Percentiles rank a stretch among this genome's conserved stretches.
phyloP scores from a whole-genome alignment of 2,113 vertebrate genomes.

The Numenius arquata region DNA sequence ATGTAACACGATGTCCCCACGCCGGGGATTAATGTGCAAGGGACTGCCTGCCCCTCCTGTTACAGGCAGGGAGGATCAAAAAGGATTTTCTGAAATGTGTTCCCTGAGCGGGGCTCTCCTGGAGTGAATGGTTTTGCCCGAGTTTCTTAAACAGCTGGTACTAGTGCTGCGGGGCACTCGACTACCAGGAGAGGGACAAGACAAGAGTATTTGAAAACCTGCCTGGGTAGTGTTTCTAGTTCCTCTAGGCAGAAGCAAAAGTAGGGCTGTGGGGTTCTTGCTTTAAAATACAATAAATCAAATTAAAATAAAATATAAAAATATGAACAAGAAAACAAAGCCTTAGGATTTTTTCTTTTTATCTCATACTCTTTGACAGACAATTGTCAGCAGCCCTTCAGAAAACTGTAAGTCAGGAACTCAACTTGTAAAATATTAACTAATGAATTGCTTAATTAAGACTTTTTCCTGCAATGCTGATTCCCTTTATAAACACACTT shows the following conservation, averaged over 20 bases:
- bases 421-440: neutral
- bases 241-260: neutral
- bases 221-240: neutral
- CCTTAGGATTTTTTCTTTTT: neutral
- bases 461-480: neutral
- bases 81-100: conserved; percentile 42
- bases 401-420: neutral
- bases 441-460: neutral
- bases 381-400: neutral
- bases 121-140: neutral
- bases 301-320: neutral
- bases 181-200: neutral
- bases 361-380: neutral
- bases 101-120: neutral
- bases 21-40: conserved; percentile 42
- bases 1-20: neutral
- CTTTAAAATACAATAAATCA: neutral
- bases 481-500: neutral
- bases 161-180: neutral
- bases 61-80: conserved; percentile 32
- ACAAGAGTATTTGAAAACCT: neutral
- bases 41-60: conserved; percentile 32
- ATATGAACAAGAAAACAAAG: neutral
- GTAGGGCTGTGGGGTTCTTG: neutral
- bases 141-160: neutral